Base-by-base conservation (phyloP, 2,113 vertebrate species). In the Rhinolophus ferrumequinum region DNA sequence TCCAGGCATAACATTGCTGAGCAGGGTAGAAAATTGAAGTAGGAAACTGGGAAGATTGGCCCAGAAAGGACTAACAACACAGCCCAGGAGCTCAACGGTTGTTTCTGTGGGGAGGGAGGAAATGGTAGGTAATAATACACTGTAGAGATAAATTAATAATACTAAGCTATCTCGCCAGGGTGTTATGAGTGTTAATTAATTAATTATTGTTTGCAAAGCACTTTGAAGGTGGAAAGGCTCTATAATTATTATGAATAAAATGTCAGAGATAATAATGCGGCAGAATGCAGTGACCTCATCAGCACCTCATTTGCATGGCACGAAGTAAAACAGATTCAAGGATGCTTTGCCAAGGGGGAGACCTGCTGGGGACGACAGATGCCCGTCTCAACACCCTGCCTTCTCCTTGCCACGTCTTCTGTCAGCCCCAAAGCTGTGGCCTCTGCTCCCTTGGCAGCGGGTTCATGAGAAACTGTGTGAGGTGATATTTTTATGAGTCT, bases 181-280 rank as follows among this genome's bases (percentile, higher is more conserved):
- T 98, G 98, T 96, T 96, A 96, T 35, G 80, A 81, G 93, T 97
- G 98, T 98, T 98, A 98, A 98, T 98, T 98, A 98, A 98, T 98
- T 98, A 98, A 98, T 98, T 97, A 97, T 97, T 98, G 97, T 98
- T 98, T 98, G 95, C 95, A 96, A 96, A 98, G 98, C 97, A 98
- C 96, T 97, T 98, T 97, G 97, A 98, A 98, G 97, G 98, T 97
- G 97, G 97, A 97, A 98, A 97, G 97, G 93, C 95, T 96, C 96
- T 96, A 88, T 98, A 98, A 98, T 98, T 97, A 98, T 97, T 97
- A 98, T 92, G 97, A 98, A 97, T 97, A 97, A 98, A 98, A 97
- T 97, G 98, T 97, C 98, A 97, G 96, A 85, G 97, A 96, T 97
- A 97, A 98, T 98, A 95, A 97, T 96, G 87, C 9, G 4, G 89